A percentile compares a stretch with the other conserved stretches of the same genome.
Evolutionary conservation across 2,888 invertebrate species (phyloP).

Genomic region (Caprella mutica): DNA sequence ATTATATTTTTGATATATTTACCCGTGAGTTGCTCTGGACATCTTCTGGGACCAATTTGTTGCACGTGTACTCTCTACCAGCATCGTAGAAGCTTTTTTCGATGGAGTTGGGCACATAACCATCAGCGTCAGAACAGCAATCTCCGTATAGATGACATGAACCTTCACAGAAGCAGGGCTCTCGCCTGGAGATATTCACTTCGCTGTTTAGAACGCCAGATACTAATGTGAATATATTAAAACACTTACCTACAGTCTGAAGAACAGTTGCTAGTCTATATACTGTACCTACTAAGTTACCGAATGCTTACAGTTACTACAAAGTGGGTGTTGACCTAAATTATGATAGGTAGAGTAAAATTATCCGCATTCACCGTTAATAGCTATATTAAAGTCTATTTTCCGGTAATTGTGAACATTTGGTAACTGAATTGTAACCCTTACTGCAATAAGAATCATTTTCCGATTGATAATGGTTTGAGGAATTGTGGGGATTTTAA

Average conservation of each 20-base stretch:
- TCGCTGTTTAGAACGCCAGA: too few relatives aligned
- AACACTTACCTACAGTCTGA: background rate
- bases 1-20: background rate
- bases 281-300: background rate
- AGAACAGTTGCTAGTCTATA: background rate
- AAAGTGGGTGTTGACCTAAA: too few relatives aligned
- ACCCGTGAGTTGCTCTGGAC: background rate
- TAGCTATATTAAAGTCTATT: too few relatives aligned
- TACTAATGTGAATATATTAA: background rate
- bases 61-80: background rate
- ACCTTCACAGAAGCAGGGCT: constrained; percentile 19
- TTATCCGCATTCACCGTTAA: too few relatives aligned
- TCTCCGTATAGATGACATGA: constrained; percentile 16
- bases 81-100: background rate
- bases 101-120: background rate
- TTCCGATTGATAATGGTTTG: too few relatives aligned
- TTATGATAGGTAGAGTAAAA: too few relatives aligned
- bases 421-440: too few relatives aligned
- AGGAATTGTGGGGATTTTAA: too few relatives aligned
- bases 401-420: too few relatives aligned
- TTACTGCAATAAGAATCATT: too few relatives aligned
- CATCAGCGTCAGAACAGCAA: constrained; percentile 13
- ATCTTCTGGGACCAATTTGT: background rate
- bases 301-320: background rate
- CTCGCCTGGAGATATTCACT: background rate